A percentile compares a stretch with the other conserved stretches of the same genome.
Conservation (phyloP, 2,888 invertebrate genomes). For the Cheilosia variabilis region DNA sequence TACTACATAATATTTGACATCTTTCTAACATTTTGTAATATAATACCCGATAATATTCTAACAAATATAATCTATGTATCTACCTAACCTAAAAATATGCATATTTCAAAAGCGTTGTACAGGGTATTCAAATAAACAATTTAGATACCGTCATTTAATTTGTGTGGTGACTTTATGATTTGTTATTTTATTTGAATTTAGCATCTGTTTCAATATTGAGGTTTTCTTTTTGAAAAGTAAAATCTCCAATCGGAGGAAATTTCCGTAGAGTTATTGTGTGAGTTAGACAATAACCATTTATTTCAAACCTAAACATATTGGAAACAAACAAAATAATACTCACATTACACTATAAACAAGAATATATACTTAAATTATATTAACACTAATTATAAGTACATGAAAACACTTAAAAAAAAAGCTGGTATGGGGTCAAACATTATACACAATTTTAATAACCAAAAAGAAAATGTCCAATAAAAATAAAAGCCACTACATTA, state of each 20-base stretch:
- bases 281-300: conserved; percentile 83
- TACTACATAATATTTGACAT: background rate
- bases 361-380: conserved; percentile 17
- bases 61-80: background rate
- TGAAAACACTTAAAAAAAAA: conserved; percentile 75
- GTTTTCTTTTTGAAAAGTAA: background rate
- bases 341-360: conserved; percentile 41
- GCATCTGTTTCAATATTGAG: background rate
- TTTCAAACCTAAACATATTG: conserved; percentile 25
- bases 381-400: conserved; percentile 26
- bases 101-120: conserved; percentile 64
- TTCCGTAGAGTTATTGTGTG: conserved; percentile 82
- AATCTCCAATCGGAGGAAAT: conserved; percentile 46
- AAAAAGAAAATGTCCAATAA: conserved; percentile 49
- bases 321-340: conserved; percentile 25
- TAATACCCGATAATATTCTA: background rate
- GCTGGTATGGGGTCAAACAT: conserved; percentile 84
- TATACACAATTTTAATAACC: conserved; percentile 31
- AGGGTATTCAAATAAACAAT: conserved; percentile 55
- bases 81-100: background rate
- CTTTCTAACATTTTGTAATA: conserved; percentile 1
- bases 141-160: conserved; percentile 37
- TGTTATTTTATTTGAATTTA: background rate
- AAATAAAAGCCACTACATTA: conserved; percentile 53
- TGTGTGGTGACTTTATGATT: conserved; percentile 37